phyloP scores from a whole-genome alignment of 2,888 invertebrate species.

The Tridacna gigas region DNA sequence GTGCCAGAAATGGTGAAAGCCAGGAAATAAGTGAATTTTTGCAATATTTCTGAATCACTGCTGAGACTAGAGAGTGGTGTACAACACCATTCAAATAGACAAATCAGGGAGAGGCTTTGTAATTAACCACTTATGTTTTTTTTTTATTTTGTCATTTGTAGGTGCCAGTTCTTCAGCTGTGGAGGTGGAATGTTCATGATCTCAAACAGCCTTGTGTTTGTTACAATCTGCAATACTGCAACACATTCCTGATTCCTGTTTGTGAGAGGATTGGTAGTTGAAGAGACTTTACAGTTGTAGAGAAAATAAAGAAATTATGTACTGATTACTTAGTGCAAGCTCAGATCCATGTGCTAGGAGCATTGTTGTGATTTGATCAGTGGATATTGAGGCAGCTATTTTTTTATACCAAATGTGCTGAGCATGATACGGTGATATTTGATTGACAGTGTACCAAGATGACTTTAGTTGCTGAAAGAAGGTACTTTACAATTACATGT shows the following conservation, averaged over 20 bases:
- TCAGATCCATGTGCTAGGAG: constrained; percentile 19
- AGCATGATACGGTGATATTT: not conserved
- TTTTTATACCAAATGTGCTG: constrained; percentile 13
- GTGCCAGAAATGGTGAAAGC: no score
- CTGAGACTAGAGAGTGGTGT: no score
- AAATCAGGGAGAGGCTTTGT: no score
- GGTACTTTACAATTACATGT: no score
- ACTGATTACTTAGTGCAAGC: not conserved
- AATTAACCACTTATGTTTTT: not conserved
- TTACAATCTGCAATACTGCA: constrained; percentile 10
- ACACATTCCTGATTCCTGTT: constrained; percentile 9
- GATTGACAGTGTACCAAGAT: not conserved
- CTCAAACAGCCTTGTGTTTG: constrained; percentile 10
- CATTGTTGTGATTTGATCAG: constrained; percentile 17
- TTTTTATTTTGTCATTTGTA: constrained; percentile 21
- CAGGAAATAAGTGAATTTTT: no score
- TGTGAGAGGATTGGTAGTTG: not conserved
- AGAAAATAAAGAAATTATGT: not conserved
- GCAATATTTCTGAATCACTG: no score
- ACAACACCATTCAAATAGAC: no score
- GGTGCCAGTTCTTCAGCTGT: constrained; percentile 53
- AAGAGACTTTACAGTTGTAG: not conserved
- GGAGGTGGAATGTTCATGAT: constrained; percentile 60
- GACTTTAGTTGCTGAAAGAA: no score
- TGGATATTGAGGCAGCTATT: constrained; percentile 20